These are phyloP conservation scores for Reticulitermes speratus DNA, from an alignment of 1,140 invertebrate species.

Conservation along the genomic window DNA sequence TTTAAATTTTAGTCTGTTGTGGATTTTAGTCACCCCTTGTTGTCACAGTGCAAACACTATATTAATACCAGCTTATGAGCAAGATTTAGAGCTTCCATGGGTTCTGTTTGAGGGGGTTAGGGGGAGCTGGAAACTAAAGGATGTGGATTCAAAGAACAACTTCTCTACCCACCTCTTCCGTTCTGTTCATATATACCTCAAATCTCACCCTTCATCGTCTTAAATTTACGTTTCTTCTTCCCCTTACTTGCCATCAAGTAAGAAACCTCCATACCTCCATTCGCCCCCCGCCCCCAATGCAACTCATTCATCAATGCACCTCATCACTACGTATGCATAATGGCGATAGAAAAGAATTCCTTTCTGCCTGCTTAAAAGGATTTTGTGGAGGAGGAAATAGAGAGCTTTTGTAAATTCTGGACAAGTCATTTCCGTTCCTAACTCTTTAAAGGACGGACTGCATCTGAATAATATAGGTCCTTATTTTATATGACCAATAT, in stretches of 20 bases:
- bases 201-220: not conserved
- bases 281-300: not conserved
- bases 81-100: not conserved
- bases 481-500: too few relatives aligned
- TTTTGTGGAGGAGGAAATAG: not conserved
- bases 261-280: not conserved
- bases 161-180: constrained; percentile 6
- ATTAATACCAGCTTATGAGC: not conserved
- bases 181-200: not conserved
- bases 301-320: not conserved
- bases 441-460: not conserved
- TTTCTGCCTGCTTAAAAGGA: not conserved
- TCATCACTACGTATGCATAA: not conserved
- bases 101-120: not conserved
- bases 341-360: not conserved
- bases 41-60: not conserved
- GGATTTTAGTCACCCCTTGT: not conserved
- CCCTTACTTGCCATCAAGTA: not conserved
- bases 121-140: not conserved
- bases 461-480: too few relatives aligned
- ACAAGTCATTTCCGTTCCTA: not conserved
- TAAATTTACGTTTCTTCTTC: not conserved
- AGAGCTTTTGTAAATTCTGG: not conserved
- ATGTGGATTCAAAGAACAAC: not conserved
- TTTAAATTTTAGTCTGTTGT: too few relatives aligned